Base-by-base conservation (phyloP, 2,797 vertebrate genomes). In the Lagocephalus sceleratus region DNA sequence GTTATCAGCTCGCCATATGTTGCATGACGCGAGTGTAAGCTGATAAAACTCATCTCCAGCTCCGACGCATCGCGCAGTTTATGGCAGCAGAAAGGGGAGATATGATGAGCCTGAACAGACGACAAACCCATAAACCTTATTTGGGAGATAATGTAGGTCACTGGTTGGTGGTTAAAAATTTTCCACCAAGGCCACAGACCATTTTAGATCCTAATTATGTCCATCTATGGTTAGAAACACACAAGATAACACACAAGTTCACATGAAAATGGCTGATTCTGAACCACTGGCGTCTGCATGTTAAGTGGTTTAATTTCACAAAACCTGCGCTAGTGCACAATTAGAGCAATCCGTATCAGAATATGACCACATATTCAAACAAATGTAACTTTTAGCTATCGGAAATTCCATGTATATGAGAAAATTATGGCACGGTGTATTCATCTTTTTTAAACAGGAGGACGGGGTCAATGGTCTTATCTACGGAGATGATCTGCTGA, bases 121-220 rank as follows among this genome's bases (percentile, higher is more conserved):
- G 71, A 60, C 83, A 81, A 78, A 81, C 77, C 75, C 76, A 62
- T 65, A 69, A 54, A 73, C 66, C 66, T 10, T 59, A 62, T 71
- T 81, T 65, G 44, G 47, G 54, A 2, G 45, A 19, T 77, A 66
- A 82, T 81, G 47, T 71, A 75, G 79, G 72, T 84, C 66, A 68
- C 14, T 38, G 51, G 21, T 58, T 51, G 32, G 51, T 56, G 58
- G 64, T 79, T 66, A 80, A 78, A 63, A 63, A 57, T 75, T 76
- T 55, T 73, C 55, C 53, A 68, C 14, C 5, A 41, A 59, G 63
- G 66, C 32, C 40, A 41, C 40, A 17, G 16, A 16, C 16, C 17
- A n/a, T 19, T 19, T 19, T n/a, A 7, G 3, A 42, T 17, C 16
- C 15, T n/a, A 42, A n/a, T 1, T 35, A 10, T 35, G 32, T 35